A percentile compares a stretch with the other conserved stretches of the same genome.
Conservation (phyloP, 2,888 invertebrate species). For the Drosophila paranaensis region DNA sequence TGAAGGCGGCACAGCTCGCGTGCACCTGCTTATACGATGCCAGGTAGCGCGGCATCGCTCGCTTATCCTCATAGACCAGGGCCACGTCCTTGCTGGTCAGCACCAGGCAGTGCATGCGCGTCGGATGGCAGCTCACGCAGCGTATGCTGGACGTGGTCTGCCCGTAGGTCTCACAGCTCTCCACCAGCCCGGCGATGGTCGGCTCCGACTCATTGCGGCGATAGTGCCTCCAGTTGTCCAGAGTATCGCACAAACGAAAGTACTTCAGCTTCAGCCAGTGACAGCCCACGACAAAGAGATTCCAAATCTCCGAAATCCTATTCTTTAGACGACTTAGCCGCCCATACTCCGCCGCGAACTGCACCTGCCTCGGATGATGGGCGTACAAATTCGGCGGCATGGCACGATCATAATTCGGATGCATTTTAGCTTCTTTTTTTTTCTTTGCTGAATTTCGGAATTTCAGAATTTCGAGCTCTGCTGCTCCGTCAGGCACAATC, state of each 20-base stretch:
- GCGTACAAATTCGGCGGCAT: too few species aligned
- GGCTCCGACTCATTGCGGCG: not conserved
- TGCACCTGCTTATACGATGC: slow-evolving; percentile 2
- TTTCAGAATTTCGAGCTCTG: not conserved
- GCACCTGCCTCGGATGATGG: too few species aligned
- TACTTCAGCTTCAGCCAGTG: not conserved
- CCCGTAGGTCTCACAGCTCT: not conserved
- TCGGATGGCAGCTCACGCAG: slow-evolving; percentile 19
- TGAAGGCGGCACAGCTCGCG: slow-evolving; percentile 38
- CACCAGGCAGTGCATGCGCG: not conserved
- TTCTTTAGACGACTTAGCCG: too few species aligned
- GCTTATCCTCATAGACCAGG: slow-evolving; percentile 6
- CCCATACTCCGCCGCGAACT: too few species aligned
- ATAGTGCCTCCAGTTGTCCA: not conserved
- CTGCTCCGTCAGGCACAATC: not conserved
- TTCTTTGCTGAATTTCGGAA: not conserved
- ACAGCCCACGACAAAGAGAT: accelerated
- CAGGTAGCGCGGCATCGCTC: not conserved
- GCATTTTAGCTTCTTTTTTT: not conserved
- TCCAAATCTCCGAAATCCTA: too few species aligned
- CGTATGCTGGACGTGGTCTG: slow-evolving; percentile 17
- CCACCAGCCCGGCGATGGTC: not conserved
- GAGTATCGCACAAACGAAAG: accelerated
- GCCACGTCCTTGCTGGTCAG: slow-evolving; percentile 20
- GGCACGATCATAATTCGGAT: not conserved